Evolutionary conservation across 1,140 invertebrate genomes (phyloP), one percentile per base, ranked within the genome.

Genomic region (Saccostrea glomerata): DNA sequence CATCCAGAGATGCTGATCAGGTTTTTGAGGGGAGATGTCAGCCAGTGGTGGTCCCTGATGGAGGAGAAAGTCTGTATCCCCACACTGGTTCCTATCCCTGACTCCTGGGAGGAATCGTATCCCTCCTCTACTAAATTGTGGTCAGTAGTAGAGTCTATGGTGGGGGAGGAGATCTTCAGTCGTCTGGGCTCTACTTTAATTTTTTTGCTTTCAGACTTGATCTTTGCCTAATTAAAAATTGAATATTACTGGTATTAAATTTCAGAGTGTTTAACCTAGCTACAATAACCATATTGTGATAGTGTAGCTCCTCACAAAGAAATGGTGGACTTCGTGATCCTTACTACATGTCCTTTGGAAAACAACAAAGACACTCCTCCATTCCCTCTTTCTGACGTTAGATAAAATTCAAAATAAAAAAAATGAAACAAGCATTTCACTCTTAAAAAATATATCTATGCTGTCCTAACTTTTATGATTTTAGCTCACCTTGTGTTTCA

Each of bases 81-180:
- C 11, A 55, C 82, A 54, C 40, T 84, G 40, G 82, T 84, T 40
- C 82, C 54, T 36, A 89, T 85, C 58, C 86, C 86, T 2, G 89
- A 89, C 63, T 89, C 86, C 86, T 89, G 89, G 20, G 89, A 89
- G 9, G 84, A 70, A 12, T 84, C 82, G 20, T 25, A 84, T 20
- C n/a, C 17, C 54, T 84, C 17, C 54, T 84, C 82, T 1, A 54
- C 40, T 5, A 84, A 47, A 12, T 84, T 25, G 70, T 77, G 25
- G 73, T 92, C 93, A 40, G 92, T 92, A n/a, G 92, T 94, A 17
- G 93, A 94, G 82, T 93, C 92, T 15, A 94, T 89, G 12, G 93
- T 93, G 9, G 93, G 93, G 12, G 93, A 94, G 0, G 93, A 94
- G 6, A 94, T 87, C 73, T 93, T 94, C 12, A 90, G 85, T 82